Conservation (phyloP, 2,113 vertebrate species). For the Tamias sibiricus region DNA sequence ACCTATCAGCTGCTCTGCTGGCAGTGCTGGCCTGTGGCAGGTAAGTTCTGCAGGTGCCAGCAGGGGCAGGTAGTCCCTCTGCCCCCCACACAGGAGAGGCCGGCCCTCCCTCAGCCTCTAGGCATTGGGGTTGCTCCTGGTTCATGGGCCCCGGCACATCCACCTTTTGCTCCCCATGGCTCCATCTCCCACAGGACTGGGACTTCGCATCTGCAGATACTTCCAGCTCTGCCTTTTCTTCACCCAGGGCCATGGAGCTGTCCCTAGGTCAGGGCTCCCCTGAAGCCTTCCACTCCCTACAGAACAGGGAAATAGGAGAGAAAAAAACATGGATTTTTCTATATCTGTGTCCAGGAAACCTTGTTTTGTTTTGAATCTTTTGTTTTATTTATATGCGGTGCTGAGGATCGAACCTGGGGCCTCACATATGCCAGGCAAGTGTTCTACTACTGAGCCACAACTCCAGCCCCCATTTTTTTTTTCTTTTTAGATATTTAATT, state of each 20-base stretch:
- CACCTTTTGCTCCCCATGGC: slow-evolving; percentile 51
- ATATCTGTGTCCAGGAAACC: not conserved
- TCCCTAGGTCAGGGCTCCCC: not conserved
- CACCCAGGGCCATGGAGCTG: slow-evolving; percentile 81
- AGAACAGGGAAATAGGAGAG: slow-evolving; percentile 31
- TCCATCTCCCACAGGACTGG: not conserved
- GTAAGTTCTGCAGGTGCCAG: not conserved
- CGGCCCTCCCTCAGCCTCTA: slow-evolving; percentile 32
- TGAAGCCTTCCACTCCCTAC: slow-evolving; percentile 68
- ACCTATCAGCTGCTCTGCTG: slow-evolving; percentile 57
- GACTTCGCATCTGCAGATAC: not conserved
- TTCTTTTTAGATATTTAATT: too few species aligned
- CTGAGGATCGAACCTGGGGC: too few species aligned
- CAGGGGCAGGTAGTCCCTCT: not conserved
- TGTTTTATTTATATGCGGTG: too few species aligned
- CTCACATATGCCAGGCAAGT: too few species aligned
- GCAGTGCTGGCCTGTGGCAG: slow-evolving; percentile 11
- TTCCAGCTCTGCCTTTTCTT: slow-evolving; percentile 79
- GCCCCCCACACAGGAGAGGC: not conserved
- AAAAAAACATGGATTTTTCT: not conserved
- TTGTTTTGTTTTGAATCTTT: not conserved
- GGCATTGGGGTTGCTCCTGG: not conserved
- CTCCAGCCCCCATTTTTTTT: too few species aligned
- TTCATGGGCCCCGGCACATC: not conserved
- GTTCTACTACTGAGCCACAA: too few species aligned